Base-by-base conservation (phyloP, 2,113 vertebrate species). In the Tauraco erythrolophus region DNA sequence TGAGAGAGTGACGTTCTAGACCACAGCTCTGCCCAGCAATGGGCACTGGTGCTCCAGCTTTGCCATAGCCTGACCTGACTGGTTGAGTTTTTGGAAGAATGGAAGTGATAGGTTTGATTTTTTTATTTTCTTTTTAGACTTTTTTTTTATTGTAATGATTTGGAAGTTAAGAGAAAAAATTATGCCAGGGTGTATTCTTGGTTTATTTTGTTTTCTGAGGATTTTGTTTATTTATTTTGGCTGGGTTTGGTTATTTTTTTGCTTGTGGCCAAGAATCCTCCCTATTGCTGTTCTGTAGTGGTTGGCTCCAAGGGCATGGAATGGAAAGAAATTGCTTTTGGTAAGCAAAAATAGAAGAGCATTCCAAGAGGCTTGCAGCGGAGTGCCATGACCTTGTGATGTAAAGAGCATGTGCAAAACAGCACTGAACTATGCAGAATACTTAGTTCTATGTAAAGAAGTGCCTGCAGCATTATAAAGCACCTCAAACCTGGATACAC, bases 381-480 rank as follows among this genome's bases (percentile, higher is more conserved):
- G 61, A 65, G 84, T 54, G 84, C 5, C 54, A 10, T 39, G 91
- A 88, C 94, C 82, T 94, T 83, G 89, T 33, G 88, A 61, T 83
- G 90, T 61, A 77, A 61, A 85, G 70, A 89, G 58, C 8, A 2
- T 72, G 78, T 69, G 58, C 30, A 0, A 77, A 94, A 25, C 61
- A 27, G 45, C n/a, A 2, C 75, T 93, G 37, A 75, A 51, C 81
- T 84, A 6, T 70, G 82, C 71, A 58, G 58, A 56, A 7, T 83
- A 15, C 89, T 88, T 50, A 25, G 51, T 75, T 91, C 88, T 83
- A 8, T 83, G 54, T 85, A 87, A 87, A 79, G 94, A 83, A 92
- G 37, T 37, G 81, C 92, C 96, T 94, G 92, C 92, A 88, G 89
- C 89, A 31, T 82, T 94, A 43, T 14, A 84, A 64, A 65, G 83